Evolutionary conservation across 2,888 invertebrate species (phyloP).

Genomic region (Tenthredo notha): DNA sequence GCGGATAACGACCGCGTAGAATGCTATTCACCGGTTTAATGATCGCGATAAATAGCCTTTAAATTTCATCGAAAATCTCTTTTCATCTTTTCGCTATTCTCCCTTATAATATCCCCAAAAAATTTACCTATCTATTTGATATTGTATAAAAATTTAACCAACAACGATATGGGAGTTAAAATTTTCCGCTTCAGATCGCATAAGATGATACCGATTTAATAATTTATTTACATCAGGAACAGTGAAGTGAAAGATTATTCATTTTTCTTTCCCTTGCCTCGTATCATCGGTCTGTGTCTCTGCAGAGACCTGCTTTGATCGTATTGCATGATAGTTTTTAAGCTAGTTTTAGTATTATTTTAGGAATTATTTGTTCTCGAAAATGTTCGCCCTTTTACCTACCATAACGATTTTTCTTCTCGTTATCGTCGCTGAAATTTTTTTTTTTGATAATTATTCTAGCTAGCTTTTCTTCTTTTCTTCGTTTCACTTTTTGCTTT

Average conservation of each 20-base stretch:
- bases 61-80: slow-evolving; percentile 19
- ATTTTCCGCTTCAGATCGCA: not conserved
- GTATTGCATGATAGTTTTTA: not conserved
- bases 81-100: not conserved
- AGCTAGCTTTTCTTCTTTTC: not conserved
- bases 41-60: slow-evolving; percentile 38
- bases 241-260: no score
- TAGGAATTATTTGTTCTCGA: not conserved
- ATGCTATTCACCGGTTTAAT: slow-evolving; percentile 33
- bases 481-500: not conserved
- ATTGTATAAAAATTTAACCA: not conserved
- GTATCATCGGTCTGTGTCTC: no score
- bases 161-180: not conserved
- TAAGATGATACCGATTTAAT: not conserved
- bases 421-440: not conserved
- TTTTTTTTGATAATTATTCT: not conserved
- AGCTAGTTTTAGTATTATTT: not conserved
- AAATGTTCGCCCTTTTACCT: not conserved
- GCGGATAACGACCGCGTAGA: slow-evolving; percentile 29
- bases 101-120: not conserved
- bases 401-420: not conserved
- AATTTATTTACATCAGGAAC: not conserved
- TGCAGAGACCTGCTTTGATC: not conserved
- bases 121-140: not conserved
- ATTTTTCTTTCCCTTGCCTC: not conserved